phyloP scores from a whole-genome alignment of 2,797 vertebrate species.

The Natrix natrix region DNA sequence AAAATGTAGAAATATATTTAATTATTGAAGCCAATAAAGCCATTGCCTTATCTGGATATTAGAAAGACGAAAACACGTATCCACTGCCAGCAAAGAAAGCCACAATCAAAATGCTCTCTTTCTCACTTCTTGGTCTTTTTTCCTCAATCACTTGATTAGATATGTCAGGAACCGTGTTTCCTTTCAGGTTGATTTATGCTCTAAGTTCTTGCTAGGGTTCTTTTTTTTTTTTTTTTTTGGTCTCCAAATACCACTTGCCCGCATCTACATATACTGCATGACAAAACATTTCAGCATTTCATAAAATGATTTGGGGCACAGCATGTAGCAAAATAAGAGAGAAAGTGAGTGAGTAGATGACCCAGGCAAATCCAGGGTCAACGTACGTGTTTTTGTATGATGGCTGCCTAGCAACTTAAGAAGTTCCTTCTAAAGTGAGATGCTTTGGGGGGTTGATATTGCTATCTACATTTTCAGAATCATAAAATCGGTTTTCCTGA shows the following conservation, averaged over 20 bases:
- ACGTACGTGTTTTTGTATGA: background rate
- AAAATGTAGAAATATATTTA: background rate
- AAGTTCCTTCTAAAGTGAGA: background rate
- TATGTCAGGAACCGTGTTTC: conserved; percentile 24
- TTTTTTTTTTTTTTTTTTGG: conserved; percentile 15
- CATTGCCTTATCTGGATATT: conserved; percentile 11
- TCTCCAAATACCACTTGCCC: background rate
- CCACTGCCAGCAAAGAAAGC: background rate
- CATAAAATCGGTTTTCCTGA: background rate
- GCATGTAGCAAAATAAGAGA: background rate
- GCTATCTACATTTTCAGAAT: background rate
- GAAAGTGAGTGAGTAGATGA: background rate
- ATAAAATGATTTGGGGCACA: background rate
- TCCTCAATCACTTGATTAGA: conserved; percentile 13
- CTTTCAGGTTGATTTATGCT: conserved; percentile 32
- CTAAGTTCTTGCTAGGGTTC: background rate
- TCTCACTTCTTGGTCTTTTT: background rate
- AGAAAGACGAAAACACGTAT: background rate
- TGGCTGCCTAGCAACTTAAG: background rate
- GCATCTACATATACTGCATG: conserved; percentile 25
- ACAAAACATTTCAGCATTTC: conserved; percentile 18
- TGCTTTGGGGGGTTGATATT: background rate
- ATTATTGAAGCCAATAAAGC: background rate
- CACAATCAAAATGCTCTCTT: rapidly evolving
- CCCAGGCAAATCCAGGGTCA: background rate